Evolutionary conservation across 2,113 vertebrate genomes (phyloP), one percentile per base, ranked within the genome.

Genomic region (Nycticorax nycticorax): DNA sequence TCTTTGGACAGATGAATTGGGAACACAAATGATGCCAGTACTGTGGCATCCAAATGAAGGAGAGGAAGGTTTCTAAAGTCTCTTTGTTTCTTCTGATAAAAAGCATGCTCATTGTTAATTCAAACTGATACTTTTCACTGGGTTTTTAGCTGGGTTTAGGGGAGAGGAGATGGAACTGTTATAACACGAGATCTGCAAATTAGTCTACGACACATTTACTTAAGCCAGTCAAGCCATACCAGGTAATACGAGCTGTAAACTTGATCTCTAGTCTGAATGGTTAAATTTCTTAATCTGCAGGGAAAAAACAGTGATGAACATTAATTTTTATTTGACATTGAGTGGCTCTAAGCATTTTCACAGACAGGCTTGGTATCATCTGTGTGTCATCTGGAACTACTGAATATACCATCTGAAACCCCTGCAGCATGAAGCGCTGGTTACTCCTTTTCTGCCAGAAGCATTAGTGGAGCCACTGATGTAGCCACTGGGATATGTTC

Each of bases 401-500:
- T 56, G 86, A 79, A 73, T 62, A 68, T 62, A 85, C 69, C 48
- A 81, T 85, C 39, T 57, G 92, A 97, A 92, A 90, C 21, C 56
- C 76, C 85, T 94, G 76, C 85, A 92, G 83, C 76, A 60, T n/a
- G 43, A 93, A 86, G 27, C 39, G 78, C 60, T 56, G 55, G 91
- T 64, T 87, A 81, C 48, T 75, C 66, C 69, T 87, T 92, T 94
- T 64, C 77, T 94, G 83, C 45, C 91, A 92, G 74, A 68, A 93
- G 85, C 4, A 12, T 86, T 81, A 84, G 88, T 33, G 50, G 14
- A 80, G 32, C 35, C 55, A 62, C 74, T 93, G 66, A 53, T 85
- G 79, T 28, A 85, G 74, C 82, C 78, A 93, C 35, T 75, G 80
- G 84, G 84, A 95, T 87, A 79, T 28, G 57, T 93, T 95, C 69